These are phyloP conservation scores for Contarinia nasturtii DNA, from an alignment of 1,140 invertebrate species.

Conservation along the genomic window DNA sequence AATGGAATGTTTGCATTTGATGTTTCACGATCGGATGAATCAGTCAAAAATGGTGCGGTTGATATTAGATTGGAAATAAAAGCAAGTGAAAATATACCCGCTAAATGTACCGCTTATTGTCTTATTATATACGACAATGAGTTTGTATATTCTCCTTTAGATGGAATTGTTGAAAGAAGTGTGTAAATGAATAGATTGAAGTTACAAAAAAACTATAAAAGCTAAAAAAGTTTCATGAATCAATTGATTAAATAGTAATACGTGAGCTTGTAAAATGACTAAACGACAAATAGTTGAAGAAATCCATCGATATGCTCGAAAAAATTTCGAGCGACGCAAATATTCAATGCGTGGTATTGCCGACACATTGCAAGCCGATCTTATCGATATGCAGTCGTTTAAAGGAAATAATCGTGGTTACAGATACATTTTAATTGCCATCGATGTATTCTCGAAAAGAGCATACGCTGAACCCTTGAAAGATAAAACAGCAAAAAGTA, in stretches of 20 bases:
- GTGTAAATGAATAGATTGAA: too few species aligned
- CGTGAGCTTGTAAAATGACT: slow-evolving; percentile 4
- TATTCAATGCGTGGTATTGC: slow-evolving; percentile 18
- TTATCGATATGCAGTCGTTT: slow-evolving; percentile 20
- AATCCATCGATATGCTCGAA: slow-evolving; percentile 18
- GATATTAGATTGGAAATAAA: slow-evolving; percentile 13
- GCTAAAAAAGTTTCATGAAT: too few species aligned
- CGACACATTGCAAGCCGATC: slow-evolving; percentile 24
- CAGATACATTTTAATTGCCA: slow-evolving; percentile 26
- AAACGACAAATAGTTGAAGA: slow-evolving; percentile 14
- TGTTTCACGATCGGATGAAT: slow-evolving; percentile 12
- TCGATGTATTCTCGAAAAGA: slow-evolving; percentile 27
- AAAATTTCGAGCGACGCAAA: slow-evolving; percentile 16
- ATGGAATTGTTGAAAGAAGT: slow-evolving; percentile 6
- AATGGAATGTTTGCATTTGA: slow-evolving; percentile 10
- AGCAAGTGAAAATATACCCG: slow-evolving; percentile 7
- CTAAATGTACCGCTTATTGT: slow-evolving; percentile 10
- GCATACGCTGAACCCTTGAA: slow-evolving; percentile 25
- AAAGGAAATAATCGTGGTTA: slow-evolving; percentile 19
- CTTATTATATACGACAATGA: slow-evolving; percentile 10
- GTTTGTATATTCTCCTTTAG: too few species aligned
- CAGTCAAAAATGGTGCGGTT: slow-evolving; percentile 9
- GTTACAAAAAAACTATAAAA: too few species aligned
- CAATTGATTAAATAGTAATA: too few species aligned
- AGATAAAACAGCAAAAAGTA: slow-evolving; percentile 22